These are phyloP conservation scores for Molossus molossus DNA, from an alignment of 2,797 vertebrate species.

Conservation along the genomic window DNA sequence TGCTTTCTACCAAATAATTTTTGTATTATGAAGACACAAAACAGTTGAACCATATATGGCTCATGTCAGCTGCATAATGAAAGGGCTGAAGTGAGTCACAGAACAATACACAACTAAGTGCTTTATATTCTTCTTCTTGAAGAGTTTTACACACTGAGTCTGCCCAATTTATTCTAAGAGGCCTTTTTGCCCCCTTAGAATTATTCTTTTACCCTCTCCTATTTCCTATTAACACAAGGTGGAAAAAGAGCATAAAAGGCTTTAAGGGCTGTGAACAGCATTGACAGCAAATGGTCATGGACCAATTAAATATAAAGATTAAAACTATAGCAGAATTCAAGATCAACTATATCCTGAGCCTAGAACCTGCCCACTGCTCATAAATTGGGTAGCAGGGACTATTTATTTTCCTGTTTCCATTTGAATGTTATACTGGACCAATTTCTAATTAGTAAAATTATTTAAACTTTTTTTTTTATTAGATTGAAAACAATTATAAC, in stretches of 20 bases:
- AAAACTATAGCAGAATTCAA: not conserved
- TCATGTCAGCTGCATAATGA: conserved; percentile 83
- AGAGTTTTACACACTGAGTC: conserved; percentile 66
- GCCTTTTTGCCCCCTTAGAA: not conserved
- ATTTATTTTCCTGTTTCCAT: not conserved
- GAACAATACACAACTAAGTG: conserved; percentile 87
- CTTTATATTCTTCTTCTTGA: conserved; percentile 86
- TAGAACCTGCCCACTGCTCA: not conserved
- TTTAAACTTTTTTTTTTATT: not conserved
- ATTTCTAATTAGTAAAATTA: conserved; percentile 12
- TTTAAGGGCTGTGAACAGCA: not conserved
- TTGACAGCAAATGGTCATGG: not conserved
- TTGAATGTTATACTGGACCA: not conserved
- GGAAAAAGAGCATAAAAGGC: not conserved
- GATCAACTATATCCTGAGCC: not conserved
- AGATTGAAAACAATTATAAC: not conserved
- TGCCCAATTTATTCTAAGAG: conserved; percentile 66
- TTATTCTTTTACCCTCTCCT: conserved; percentile 59
- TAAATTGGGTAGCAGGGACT: not conserved
- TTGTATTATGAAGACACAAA: conserved; percentile 83
- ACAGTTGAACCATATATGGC: conserved; percentile 83
- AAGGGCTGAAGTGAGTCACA: conserved; percentile 80
- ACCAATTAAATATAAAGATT: not conserved
- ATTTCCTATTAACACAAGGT: conserved; percentile 40
- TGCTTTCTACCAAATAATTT: conserved; percentile 82